A percentile compares a stretch with the other conserved stretches of the same genome.
Evolutionary conservation across 2,888 invertebrate species (phyloP).

Genomic region (Xanthorhoe designata): DNA sequence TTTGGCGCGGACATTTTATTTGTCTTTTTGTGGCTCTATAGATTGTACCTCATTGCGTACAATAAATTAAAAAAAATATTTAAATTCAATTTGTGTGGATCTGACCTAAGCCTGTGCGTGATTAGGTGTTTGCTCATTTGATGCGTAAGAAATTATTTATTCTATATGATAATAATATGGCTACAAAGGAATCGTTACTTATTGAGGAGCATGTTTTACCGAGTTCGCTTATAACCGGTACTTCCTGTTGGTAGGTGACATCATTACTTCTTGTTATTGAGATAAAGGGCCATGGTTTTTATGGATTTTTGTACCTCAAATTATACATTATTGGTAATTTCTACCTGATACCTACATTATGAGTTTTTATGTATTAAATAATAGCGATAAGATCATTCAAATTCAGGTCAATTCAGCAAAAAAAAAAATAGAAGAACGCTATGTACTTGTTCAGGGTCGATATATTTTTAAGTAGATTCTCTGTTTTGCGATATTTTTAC

Average conservation of each 20-base stretch:
- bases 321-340: background rate
- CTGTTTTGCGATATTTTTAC: no score
- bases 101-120: background rate
- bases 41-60: no score
- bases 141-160: constrained; percentile 7
- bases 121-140: background rate
- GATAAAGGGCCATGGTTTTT: constrained; percentile 17
- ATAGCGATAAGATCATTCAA: background rate
- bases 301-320: background rate
- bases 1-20: no score
- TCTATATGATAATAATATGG: constrained; percentile 8
- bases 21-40: no score
- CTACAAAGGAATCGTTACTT: constrained; percentile 1
- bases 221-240: constrained; percentile 24
- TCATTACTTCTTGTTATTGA: constrained; percentile 24
- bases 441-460: no score
- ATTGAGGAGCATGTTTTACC: constrained; percentile 10
- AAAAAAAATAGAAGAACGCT: no score
- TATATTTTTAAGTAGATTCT: no score
- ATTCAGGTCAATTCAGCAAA: no score
- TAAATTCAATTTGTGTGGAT: background rate
- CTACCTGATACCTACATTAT: background rate
- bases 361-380: background rate
- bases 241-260: constrained; percentile 15
- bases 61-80: no score